Conservation (phyloP, 2,113 vertebrate genomes). For the Pluvianellus socialis region DNA sequence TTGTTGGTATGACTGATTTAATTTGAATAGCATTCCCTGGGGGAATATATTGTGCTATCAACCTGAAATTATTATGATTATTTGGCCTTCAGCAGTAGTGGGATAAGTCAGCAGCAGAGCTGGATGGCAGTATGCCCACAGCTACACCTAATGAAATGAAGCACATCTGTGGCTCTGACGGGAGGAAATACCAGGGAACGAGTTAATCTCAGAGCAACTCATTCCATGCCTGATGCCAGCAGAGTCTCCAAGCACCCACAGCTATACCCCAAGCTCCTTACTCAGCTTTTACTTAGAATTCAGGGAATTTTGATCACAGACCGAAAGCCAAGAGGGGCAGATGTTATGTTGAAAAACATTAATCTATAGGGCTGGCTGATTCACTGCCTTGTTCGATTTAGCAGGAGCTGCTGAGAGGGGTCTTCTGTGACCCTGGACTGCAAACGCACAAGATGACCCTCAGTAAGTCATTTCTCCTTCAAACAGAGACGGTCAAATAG, state of each 20-base stretch:
- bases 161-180: slow-evolving; percentile 64
- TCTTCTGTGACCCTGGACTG: not conserved
- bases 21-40: slow-evolving; percentile 62
- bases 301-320: not conserved
- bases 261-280: not conserved
- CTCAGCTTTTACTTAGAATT: not conserved
- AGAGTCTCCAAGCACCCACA: not conserved
- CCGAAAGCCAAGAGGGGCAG: not conserved
- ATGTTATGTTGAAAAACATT: not conserved
- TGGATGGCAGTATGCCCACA: slow-evolving; percentile 48
- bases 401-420: not conserved
- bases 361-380: not conserved
- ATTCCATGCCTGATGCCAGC: not conserved
- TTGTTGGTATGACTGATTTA: slow-evolving; percentile 69
- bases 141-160: slow-evolving; percentile 70
- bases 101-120: slow-evolving; percentile 56
- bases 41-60: slow-evolving; percentile 63
- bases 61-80: slow-evolving; percentile 70
- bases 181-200: slow-evolving; percentile 16
- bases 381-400: not conserved
- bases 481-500: not conserved
- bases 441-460: not conserved
- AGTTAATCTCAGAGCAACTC: slow-evolving; percentile 7
- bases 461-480: not conserved
- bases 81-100: slow-evolving; percentile 67